Evolutionary conservation across 1,140 invertebrate species (phyloP).

Genomic region (Dinoponera quadriceps): DNA sequence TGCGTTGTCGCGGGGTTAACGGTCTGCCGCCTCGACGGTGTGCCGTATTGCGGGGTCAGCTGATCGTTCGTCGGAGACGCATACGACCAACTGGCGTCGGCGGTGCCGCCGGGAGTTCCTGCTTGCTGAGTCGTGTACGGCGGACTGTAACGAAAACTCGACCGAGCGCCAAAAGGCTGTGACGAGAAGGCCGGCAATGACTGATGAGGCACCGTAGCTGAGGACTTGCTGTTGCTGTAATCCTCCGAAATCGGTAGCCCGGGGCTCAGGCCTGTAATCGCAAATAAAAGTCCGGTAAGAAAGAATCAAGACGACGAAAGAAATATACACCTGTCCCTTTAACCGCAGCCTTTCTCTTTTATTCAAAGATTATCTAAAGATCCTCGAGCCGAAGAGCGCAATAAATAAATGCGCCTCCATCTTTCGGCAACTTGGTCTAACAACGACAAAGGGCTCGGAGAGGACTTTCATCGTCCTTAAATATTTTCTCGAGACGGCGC

Average conservation of each 20-base stretch:
- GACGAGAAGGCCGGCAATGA: conserved; percentile 78
- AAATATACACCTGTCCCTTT: neutral
- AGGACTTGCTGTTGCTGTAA: conserved; percentile 76
- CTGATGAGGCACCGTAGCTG: conserved; percentile 76
- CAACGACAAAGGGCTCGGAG: too few relatives aligned
- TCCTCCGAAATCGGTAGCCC: conserved; percentile 76
- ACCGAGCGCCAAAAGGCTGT: conserved; percentile 75
- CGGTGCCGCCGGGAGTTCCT: neutral
- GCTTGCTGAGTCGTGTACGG: conserved; percentile 74
- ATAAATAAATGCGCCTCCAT: too few relatives aligned
- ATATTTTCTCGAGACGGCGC: too few relatives aligned
- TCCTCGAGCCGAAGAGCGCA: too few relatives aligned
- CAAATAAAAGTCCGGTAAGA: neutral
- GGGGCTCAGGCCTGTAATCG: conserved; percentile 57
- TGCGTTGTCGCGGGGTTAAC: conserved; percentile 67
- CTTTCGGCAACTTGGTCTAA: too few relatives aligned
- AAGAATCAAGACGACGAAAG: neutral
- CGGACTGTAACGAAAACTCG: conserved; percentile 77
- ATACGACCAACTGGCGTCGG: conserved; percentile 75
- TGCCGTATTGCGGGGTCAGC: conserved; percentile 67
- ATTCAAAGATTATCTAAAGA: neutral
- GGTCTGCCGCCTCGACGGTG: conserved; percentile 68
- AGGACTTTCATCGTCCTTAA: too few relatives aligned
- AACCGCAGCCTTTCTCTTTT: conserved; percentile 5
- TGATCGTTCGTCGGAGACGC: conserved; percentile 64